Percentiles rank a stretch among this genome's conserved stretches.
These are phyloP conservation scores for Leptestheria dahalacensis DNA, from an alignment of 1,140 invertebrate species.

Conservation along the genomic window DNA sequence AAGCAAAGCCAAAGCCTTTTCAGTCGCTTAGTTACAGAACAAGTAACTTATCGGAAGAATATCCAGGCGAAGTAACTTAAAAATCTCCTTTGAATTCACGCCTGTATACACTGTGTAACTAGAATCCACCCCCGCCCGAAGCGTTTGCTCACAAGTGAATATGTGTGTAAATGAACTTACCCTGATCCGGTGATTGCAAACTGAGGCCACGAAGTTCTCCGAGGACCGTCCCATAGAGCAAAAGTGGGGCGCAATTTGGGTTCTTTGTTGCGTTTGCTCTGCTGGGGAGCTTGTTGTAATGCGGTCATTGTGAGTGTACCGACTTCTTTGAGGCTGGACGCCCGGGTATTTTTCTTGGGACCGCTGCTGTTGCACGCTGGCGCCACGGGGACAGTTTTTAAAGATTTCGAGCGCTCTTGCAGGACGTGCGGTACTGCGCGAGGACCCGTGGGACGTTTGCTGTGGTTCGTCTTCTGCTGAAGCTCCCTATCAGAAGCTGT, in stretches of 20 bases:
- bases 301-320: too few relatives aligned
- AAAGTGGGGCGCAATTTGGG: constrained; percentile 12
- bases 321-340: background rate
- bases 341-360: background rate
- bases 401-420: constrained; percentile 16
- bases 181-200: constrained; percentile 17
- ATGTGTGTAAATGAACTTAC: constrained; percentile 10
- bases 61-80: too few relatives aligned
- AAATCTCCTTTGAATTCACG: too few relatives aligned
- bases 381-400: background rate
- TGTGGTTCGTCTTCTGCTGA: background rate
- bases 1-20: too few relatives aligned
- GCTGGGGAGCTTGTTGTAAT: too few relatives aligned
- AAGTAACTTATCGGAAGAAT: too few relatives aligned
- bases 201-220: constrained; percentile 14
- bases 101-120: too few relatives aligned
- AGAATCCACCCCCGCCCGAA: too few relatives aligned
- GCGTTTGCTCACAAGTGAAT: too few relatives aligned
- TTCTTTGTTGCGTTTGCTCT: constrained; percentile 2
- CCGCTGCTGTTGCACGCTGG: background rate
- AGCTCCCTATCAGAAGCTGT: background rate
- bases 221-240: constrained; percentile 1
- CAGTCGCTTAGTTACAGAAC: too few relatives aligned
- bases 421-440: constrained; percentile 11
- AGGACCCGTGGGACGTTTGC: constrained; percentile 8